Percentiles rank a stretch among this genome's conserved stretches.
phyloP scores from a whole-genome alignment of 1,140 invertebrate species.

The Formica exsecta region DNA sequence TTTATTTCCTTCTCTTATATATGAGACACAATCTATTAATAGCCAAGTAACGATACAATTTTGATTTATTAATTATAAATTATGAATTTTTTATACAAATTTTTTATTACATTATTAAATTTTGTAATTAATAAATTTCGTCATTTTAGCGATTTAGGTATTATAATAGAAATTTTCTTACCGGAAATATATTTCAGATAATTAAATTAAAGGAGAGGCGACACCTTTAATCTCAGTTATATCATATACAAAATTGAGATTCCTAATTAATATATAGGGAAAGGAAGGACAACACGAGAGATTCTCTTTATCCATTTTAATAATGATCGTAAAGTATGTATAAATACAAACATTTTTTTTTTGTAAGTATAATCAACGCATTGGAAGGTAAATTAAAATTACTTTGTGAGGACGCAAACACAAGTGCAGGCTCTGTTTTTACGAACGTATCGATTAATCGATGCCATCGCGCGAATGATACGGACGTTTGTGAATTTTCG shows the following conservation, averaged over 20 bases:
- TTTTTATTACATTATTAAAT: too few species aligned
- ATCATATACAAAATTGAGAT: too few species aligned
- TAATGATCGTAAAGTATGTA: not conserved
- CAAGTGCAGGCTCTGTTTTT: not conserved
- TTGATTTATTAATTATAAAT: too few species aligned
- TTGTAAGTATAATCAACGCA: not conserved
- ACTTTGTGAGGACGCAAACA: not conserved
- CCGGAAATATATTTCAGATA: not conserved
- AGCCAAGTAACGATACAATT: too few species aligned
- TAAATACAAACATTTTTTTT: slow-evolving; percentile 25
- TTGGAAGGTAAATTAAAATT: slow-evolving; percentile 23
- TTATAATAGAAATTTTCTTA: not conserved
- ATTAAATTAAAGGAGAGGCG: not conserved
- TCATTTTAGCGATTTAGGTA: too few species aligned
- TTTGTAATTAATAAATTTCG: too few species aligned
- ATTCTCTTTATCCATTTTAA: not conserved
- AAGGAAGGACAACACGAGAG: too few species aligned
- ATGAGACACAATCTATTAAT: too few species aligned
- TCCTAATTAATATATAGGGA: too few species aligned
- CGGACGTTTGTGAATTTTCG: slow-evolving; percentile 23
- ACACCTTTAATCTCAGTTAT: too few species aligned
- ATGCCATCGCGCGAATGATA: slow-evolving; percentile 24
- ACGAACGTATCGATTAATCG: slow-evolving; percentile 33
- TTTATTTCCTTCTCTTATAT: too few species aligned
- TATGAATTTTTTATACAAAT: too few species aligned